Base-by-base conservation (phyloP, 2,888 invertebrate genomes). In the Brachynemurus nebulosus region DNA sequence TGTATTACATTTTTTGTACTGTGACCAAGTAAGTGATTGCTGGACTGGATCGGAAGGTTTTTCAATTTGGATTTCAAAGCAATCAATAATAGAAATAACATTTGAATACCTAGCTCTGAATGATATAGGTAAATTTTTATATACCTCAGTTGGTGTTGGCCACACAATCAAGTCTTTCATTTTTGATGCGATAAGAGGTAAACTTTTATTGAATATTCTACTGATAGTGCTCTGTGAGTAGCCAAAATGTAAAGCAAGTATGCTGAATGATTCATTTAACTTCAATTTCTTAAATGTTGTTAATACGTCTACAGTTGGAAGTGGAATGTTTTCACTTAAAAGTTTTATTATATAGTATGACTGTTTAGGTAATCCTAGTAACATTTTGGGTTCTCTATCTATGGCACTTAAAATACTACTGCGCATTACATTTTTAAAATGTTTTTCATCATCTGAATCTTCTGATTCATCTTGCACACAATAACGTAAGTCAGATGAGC, bases 211-310 rank as follows among this genome's bases (percentile, higher is more conserved):
- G 27, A 45, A 44, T 36, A 34, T 43, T 14, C 21, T 42, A 40
- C 35, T 23, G 9, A 23, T 23, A 23, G 23, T 23, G 23, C 23
- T 23, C 23, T 23, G 23, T 6, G 23, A 23, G 9, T 23, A 23
- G 6, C 23, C 23, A 23, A 23, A 23, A 23, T 23, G 23, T 23
- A 23, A 23, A 7, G 23, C 23, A 7, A 23, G 9, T 23, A 23
- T 23, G 23, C 23, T 23, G 23, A 23, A 23, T 23, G 23, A 23
- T 7, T 23, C 23, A n/a, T 23, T 37, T 44, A 46, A 36, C 37
- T 44, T 43, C 11, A 36, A 40, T 46, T 44, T 46, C 19, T 45
- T 45, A 8, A 45, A 20, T 16, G 42, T 44, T 4, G 42, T 44
- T 36, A 44, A 36, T 6, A 46, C 43, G 20, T 44, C 38, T 44